Evolutionary conservation across 2,888 invertebrate genomes (phyloP), one percentile per base, ranked within the genome.

Genomic region (Lasioglossum lativentre): DNA sequence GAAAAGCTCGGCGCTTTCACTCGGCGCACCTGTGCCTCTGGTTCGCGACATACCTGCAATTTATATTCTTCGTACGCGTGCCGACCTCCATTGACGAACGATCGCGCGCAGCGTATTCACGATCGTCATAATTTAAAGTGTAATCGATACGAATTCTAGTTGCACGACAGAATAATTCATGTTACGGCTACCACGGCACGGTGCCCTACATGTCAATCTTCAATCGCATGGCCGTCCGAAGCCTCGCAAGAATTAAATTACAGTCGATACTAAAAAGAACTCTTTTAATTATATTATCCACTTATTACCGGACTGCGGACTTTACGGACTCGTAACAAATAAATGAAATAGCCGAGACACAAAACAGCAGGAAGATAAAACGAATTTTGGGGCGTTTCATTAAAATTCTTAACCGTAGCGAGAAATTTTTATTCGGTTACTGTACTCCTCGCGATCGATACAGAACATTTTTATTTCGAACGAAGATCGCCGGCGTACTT

Each of bases 91-190:
- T 70, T 70, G 40, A n/a, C 14, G n/a, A 14, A n/a, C 70, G 40
- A 70, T 40, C 12, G 70, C n/a, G 40, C 70, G 40, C 40, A 70
- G 38, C 5, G 70, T 12, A 70, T 70, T 38, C n/a, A 14, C 70
- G 14, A n/a, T n/a, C n/a, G 70, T 70, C 14, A 70, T 40, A 40
- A 70, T 70, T 38, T 70, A 40, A 70, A n/a, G n/a, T 70, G 40
- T 40, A n/a, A 70, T 70, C 70, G 40, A 70, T 70, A 70, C n/a
- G 38, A 70, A 40, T n/a, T 5, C 23, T 70, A 14, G 5, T 40
- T 70, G 23, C 40, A 5, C 70, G 12, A 40, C 40, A 40, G 70
- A 70, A 40, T 70, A 40, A 70, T 70, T 70, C 40, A 70, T 40
- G 70, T n/a, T n/a, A n/a, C 70, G 40, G 14, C 70, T 70, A 23